phyloP scores from a whole-genome alignment of 1,140 invertebrate species.

The Triops cancriformis region DNA sequence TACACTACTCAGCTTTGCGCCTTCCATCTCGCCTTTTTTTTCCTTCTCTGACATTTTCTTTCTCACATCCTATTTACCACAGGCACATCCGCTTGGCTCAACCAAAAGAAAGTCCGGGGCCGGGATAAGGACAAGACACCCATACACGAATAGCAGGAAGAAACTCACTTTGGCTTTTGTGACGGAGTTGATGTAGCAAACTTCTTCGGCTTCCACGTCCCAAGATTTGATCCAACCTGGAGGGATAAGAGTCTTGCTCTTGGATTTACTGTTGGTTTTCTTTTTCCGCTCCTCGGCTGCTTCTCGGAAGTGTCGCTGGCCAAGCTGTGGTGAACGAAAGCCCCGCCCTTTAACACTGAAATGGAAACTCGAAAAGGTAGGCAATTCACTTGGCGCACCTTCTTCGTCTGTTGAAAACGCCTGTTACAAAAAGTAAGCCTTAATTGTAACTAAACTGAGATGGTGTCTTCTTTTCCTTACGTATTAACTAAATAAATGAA shows the following conservation, averaged over 20 bases:
- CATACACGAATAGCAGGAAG: neutral
- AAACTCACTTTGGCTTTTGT: slow-evolving; percentile 38
- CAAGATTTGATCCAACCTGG: slow-evolving; percentile 36
- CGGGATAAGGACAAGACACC: neutral
- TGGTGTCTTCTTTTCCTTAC: too few species aligned
- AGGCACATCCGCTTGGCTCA: neutral
- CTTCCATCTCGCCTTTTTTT: too few species aligned
- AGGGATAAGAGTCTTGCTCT: slow-evolving; percentile 29
- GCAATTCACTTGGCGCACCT: neutral
- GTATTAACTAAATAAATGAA: too few species aligned
- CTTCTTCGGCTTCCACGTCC: slow-evolving; percentile 35
- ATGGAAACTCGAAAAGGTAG: neutral
- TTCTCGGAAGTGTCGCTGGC: neutral
- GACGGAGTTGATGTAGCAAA: slow-evolving; percentile 37
- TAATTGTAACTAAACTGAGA: too few species aligned
- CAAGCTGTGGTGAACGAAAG: neutral
- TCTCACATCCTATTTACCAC: neutral
- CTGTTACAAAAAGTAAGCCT: too few species aligned
- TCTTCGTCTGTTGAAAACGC: neutral
- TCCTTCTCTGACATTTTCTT: neutral
- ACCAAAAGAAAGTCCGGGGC: neutral
- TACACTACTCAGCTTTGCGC: neutral
- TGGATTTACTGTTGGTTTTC: neutral
- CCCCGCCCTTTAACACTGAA: neutral
- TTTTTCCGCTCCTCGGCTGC: neutral